A percentile compares a stretch with the other conserved stretches of the same genome.
These are phyloP conservation scores for Gibbula magus DNA, from an alignment of 2,888 invertebrate species.

Conservation along the genomic window DNA sequence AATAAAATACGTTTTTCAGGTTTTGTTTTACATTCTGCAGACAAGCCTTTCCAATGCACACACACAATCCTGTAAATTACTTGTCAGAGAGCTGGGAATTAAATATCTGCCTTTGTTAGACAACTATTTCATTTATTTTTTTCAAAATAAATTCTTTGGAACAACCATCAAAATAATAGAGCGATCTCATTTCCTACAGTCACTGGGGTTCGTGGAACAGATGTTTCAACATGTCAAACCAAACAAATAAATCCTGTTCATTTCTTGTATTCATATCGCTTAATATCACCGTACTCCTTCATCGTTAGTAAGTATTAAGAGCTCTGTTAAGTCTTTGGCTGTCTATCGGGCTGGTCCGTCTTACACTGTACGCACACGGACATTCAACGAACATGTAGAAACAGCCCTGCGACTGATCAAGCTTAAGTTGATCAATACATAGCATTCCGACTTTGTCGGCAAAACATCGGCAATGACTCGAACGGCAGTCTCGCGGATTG, in stretches of 20 bases:
- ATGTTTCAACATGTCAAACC: background rate
- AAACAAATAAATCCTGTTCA: slow-evolving; percentile 3
- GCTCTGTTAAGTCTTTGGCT: background rate
- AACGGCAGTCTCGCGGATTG: background rate
- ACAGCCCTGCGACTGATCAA: background rate
- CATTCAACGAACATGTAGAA: background rate
- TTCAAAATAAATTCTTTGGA: no score
- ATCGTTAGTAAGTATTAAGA: background rate
- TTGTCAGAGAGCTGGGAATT: no score
- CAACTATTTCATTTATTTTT: no score
- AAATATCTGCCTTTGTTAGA: no score
- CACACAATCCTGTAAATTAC: no score
- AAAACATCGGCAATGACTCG: background rate
- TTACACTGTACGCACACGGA: background rate
- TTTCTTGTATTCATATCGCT: background rate
- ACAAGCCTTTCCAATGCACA: no score
- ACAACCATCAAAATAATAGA: no score
- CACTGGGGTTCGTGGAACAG: no score
- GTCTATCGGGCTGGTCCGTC: background rate
- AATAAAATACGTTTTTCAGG: no score
- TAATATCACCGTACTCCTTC: background rate
- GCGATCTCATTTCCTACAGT: no score
- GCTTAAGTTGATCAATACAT: background rate
- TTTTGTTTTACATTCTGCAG: no score
- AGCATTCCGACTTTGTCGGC: background rate